phyloP scores from a whole-genome alignment of 2,888 invertebrate genomes.

The Tetheella fluctuosa region DNA sequence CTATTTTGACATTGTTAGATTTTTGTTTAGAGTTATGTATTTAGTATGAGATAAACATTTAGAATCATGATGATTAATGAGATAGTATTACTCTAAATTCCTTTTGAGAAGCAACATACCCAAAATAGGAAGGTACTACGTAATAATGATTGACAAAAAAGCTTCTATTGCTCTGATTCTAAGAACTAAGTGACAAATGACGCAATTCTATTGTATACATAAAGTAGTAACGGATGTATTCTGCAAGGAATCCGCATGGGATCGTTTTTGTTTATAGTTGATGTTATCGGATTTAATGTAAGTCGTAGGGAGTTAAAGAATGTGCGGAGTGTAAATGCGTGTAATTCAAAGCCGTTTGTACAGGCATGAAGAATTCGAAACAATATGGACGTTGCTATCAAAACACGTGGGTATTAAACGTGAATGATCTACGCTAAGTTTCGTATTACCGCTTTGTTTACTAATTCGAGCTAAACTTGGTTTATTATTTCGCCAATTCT shows the following conservation, averaged over 20 bases:
- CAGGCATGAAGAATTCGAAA: constrained; percentile 39
- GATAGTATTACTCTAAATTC: no score
- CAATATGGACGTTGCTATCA: constrained; percentile 17
- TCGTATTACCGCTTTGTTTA: constrained; percentile 21
- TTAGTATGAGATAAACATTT: no score
- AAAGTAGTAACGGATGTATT: constrained; percentile 27
- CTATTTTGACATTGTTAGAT: neutral
- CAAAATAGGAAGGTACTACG: no score
- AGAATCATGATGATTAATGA: no score
- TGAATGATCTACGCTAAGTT: constrained; percentile 34
- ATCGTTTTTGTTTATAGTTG: constrained; percentile 48
- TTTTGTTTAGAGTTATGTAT: neutral
- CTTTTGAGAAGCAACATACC: no score
- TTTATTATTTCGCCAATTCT: constrained; percentile 12
- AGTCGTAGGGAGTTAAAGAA: constrained; percentile 41
- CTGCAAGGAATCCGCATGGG: constrained; percentile 63
- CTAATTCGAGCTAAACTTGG: constrained; percentile 20
- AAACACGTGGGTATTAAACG: constrained; percentile 50
- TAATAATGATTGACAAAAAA: no score
- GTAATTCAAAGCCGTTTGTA: constrained; percentile 57
- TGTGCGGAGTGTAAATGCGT: constrained; percentile 34
- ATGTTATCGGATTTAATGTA: constrained; percentile 34
- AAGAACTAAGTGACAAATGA: constrained; percentile 9
- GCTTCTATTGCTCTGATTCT: neutral
- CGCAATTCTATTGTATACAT: constrained; percentile 15